phyloP scores from a whole-genome alignment of 2,797 vertebrate species.

The Thamnophis elegans region DNA sequence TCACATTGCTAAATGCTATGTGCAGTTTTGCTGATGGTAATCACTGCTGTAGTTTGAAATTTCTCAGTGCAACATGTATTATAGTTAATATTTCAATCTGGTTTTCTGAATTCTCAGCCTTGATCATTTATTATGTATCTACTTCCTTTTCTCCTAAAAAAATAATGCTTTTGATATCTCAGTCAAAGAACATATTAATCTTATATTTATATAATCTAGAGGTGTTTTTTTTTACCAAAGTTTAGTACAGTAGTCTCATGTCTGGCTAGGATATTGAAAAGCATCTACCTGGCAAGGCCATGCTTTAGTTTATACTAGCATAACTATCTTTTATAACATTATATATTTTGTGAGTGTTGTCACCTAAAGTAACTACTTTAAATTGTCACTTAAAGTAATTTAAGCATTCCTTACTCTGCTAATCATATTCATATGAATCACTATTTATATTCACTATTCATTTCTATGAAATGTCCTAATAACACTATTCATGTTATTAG shows the following conservation, averaged over 20 bases:
- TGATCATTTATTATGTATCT: neutral
- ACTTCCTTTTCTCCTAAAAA: neutral
- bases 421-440: neutral
- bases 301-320: neutral
- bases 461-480: too few species aligned
- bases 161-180: slow-evolving; percentile 7
- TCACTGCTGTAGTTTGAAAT: neutral
- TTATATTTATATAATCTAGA: neutral
- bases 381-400: neutral
- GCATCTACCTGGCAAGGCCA: neutral
- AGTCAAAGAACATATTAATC: neutral
- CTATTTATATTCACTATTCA: too few species aligned
- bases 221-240: neutral
- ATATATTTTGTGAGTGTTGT: neutral
- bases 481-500: too few species aligned
- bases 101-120: slow-evolving; percentile 14
- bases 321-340: neutral
- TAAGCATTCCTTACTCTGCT: neutral
- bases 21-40: neutral
- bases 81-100: neutral
- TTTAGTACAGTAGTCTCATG: neutral
- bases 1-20: neutral
- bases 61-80: neutral
- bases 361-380: neutral
- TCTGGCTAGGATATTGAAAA: neutral